Conservation (phyloP, 2,113 vertebrate genomes). For the Microcebus jonahi region DNA sequence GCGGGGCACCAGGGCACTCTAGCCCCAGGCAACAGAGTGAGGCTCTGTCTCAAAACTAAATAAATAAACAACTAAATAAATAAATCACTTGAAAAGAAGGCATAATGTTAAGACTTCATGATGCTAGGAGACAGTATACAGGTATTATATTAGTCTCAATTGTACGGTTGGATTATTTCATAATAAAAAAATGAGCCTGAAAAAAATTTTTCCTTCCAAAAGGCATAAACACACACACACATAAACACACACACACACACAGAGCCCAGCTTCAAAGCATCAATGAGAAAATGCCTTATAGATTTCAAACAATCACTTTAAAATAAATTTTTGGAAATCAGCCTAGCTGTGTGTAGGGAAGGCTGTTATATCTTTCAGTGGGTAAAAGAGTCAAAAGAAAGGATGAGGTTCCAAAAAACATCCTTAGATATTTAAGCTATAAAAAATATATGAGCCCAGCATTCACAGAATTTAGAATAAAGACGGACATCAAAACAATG, state of each 20-base stretch:
- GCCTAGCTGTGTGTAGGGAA: not conserved
- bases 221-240: not conserved
- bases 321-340: slow-evolving; percentile 1
- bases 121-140: not conserved
- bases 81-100: not conserved
- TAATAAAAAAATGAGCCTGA: slow-evolving; percentile 1
- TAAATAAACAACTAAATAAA: not conserved
- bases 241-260: too few species aligned
- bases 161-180: not conserved
- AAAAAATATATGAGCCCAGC: not conserved
- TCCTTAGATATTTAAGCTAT: not conserved
- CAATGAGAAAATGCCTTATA: not conserved
- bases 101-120: slow-evolving; percentile 30
- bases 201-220: not conserved
- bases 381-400: not conserved
- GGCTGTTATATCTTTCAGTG: not conserved
- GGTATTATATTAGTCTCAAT: not conserved
- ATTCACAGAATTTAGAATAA: not conserved
- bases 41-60: too few species aligned
- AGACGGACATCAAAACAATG: not conserved
- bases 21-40: too few species aligned
- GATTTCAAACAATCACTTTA: slow-evolving; percentile 37
- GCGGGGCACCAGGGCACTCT: too few species aligned
- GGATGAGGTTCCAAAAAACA: not conserved
- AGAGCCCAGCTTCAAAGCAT: not conserved